A percentile compares a stretch with the other conserved stretches of the same genome.
Conservation (phyloP, 2,888 invertebrate genomes). For the Drosophila kambysellisi region DNA sequence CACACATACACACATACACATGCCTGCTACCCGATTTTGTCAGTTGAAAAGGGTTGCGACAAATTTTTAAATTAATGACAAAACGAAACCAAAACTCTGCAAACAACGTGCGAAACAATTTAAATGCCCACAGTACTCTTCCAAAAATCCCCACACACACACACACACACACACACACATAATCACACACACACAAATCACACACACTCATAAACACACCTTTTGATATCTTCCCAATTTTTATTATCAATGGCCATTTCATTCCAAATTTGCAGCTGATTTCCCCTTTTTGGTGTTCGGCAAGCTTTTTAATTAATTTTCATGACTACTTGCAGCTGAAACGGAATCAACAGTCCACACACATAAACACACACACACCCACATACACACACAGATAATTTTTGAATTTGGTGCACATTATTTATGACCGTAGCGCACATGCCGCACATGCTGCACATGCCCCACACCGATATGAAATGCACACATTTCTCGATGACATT, state of each 20-base stretch:
- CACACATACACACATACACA: not conserved
- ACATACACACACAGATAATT: conserved; percentile 1
- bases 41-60: conserved; percentile 75
- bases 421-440: conserved; percentile 42
- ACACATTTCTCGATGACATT: not conserved
- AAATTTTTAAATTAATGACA: conserved; percentile 79
- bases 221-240: not conserved
- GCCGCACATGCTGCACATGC: not conserved
- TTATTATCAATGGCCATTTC: conserved; percentile 8
- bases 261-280: conserved; percentile 17
- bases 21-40: conserved; percentile 56
- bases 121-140: conserved; percentile 22
- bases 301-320: conserved; percentile 73
- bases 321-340: conserved; percentile 48
- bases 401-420: conserved; percentile 39
- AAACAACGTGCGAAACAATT: conserved; percentile 49
- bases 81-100: conserved; percentile 52
- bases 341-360: conserved; percentile 16
- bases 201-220: not conserved
- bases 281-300: conserved; percentile 5
- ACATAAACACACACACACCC: not conserved
- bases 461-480: too few species aligned
- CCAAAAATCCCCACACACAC: not conserved
- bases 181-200: not conserved
- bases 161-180: not conserved